Base-by-base conservation (phyloP, 2,797 vertebrate species). In the Oceanodroma leucorhoa region DNA sequence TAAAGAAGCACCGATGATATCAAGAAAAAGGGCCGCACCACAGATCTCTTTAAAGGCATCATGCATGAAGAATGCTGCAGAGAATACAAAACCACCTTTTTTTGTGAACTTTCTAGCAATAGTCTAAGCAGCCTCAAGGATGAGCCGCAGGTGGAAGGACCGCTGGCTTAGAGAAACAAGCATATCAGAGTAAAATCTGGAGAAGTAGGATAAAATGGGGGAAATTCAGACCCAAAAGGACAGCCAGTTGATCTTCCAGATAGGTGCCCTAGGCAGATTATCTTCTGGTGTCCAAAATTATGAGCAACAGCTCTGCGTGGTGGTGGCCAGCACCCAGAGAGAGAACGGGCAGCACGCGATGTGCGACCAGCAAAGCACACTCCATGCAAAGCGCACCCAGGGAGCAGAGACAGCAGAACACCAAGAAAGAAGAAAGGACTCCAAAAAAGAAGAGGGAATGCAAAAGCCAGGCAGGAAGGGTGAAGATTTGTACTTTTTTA, bases 311-410 rank as follows among this genome's bases (percentile, higher is more conserved):
- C 23, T 80, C 27, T 50, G 55, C 2, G 1, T 5, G 36, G 45
- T 14, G 51, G 41, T 22, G 21, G 64, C 27, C 60, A 40, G 58
- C n/a, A 32, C 17, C 40, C 57, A n/a, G n/a, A n/a, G n/a, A n/a
- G n/a, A 45, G 38, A 51, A 53, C 0, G 9, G n/a, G 55, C 55
- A 16, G 22, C n/a, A 16, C 6, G 2, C n/a, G 2, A n/a, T 3
- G 55, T 7, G n/a, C 10, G 14, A 57, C 55, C 22, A 57, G n/a
- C 22, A 2, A 66, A 66, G 51, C 18, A 3, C 16, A 2, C 34
- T 21, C 43, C 18, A 1, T 3, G 43, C 14, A 22, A 67, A 67
- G 9, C 0, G 5, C 20, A 18, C 0, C 22, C 6, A n/a, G 5
- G 9, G 32, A 67, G 23, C 13, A 43, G 30, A 58, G n/a, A 61